Base-by-base conservation (phyloP, 2,888 invertebrate genomes). In the Brenthis hecate region DNA sequence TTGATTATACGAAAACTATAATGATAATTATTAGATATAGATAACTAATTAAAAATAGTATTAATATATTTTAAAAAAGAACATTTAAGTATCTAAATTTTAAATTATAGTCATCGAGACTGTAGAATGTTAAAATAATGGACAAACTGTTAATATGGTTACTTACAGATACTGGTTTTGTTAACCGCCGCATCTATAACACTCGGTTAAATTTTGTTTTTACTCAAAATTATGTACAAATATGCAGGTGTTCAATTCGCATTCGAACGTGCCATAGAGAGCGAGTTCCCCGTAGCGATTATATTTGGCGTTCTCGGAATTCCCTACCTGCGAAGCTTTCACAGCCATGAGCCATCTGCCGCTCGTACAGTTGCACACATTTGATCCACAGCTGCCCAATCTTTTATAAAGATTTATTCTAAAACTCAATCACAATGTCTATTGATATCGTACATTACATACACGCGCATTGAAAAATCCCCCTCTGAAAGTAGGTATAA, bases 281-380 rank as follows among this genome's bases (percentile, higher is more conserved):
- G 85, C 83, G 84, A 85, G 82, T 92, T 91, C 88, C 83, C 77
- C 83, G 89, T 88, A 90, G 77, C 85, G 87, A 91, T 90, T 92
- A 91, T 90, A 91, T 91, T 92, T 87, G 91, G 87, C 84, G 84
- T 92, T 91, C 92, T 88, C 77, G 79, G 91, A 92, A 92, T 81
- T 85, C 83, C 86, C 82, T 91, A 91, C 92, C 91, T 91, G 90
- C 85, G 85, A 71, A 69, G 78, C 78, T 78, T 78, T 78, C 78
- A 77, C 92, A 89, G 89, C 88, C 84, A 83, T 78, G 81, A 83
- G 84, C 73, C 72, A 72, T 72, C 70, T 75, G 69, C 72, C 72
- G 69, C 66, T 66, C 66, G 75, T 70, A 75, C 76, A 76, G 78
- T 78, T 77, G 78, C 70, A 65, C 70, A 61, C 62, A 71, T 72